Conservation (phyloP, 2,888 invertebrate genomes). For the Neoaliturus tenellus region DNA sequence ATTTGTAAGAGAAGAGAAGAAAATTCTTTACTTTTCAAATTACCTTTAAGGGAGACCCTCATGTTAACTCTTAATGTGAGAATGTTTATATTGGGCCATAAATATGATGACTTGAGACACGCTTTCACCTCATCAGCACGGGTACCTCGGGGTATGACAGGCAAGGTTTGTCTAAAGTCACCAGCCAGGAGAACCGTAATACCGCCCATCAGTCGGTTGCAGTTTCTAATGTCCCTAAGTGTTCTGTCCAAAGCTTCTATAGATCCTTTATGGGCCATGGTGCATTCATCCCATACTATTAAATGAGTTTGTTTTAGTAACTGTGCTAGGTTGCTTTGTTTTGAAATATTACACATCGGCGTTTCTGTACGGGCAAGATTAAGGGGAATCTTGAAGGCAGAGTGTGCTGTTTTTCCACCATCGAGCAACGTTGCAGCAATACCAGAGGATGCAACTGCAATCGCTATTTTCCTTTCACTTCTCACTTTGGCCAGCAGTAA, state of each 20-base stretch:
- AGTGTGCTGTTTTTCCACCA: conserved; percentile 13
- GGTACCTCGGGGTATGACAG: conserved; percentile 11
- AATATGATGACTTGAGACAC: conserved; percentile 7
- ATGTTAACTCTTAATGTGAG: not conserved
- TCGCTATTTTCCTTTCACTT: conserved; percentile 4
- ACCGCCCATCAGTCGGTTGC: no score
- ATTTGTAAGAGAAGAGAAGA: not conserved
- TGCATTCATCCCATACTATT: conserved; percentile 7
- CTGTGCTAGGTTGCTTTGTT: not conserved
- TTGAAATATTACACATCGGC: conserved; percentile 22
- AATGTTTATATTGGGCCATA: conserved; percentile 2
- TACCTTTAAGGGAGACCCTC: not conserved
- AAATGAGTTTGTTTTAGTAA: not conserved
- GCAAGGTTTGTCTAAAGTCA: conserved; percentile 17
- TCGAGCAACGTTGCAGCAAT: conserved; percentile 65
- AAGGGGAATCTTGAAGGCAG: conserved; percentile 32
- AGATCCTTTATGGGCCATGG: not conserved
- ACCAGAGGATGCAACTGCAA: conserved; percentile 39
- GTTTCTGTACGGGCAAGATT: not conserved
- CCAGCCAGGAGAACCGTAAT: conserved; percentile 25
- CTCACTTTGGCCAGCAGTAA: conserved; percentile 14
- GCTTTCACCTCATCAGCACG: conserved; percentile 29
- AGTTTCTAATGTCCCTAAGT: not conserved
- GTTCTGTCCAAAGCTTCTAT: not conserved
- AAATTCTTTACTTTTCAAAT: conserved; percentile 14